Evolutionary conservation across 2,113 vertebrate species (phyloP).

Genomic region (Podarcis cretensis): DNA sequence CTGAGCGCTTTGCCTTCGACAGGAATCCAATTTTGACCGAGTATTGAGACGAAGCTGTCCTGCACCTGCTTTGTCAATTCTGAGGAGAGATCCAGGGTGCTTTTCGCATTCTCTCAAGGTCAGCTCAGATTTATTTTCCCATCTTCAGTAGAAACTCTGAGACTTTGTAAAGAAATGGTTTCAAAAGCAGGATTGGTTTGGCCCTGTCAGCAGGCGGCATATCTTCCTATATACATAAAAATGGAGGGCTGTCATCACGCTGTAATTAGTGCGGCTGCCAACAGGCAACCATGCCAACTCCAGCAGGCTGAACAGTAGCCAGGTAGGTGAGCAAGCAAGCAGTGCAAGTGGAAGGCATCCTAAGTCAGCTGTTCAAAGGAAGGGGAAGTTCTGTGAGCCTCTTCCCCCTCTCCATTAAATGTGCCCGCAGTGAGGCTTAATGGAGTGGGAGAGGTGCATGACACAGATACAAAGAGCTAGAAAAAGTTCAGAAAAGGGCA

Average conservation of each 20-base stretch:
- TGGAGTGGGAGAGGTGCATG: background rate
- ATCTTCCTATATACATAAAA: background rate
- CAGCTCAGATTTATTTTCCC: conserved; percentile 35
- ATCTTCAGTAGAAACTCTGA: background rate
- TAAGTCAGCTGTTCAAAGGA: too few relatives aligned
- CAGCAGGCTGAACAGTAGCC: too few relatives aligned
- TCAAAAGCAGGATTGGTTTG: background rate
- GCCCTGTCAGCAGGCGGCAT: background rate
- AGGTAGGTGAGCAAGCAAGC: too few relatives aligned
- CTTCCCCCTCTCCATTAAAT: too few relatives aligned
- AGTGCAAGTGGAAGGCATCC: too few relatives aligned
- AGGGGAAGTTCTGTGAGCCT: too few relatives aligned
- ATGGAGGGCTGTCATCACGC: too few relatives aligned
- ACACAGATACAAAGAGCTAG: too few relatives aligned
- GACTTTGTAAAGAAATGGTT: background rate
- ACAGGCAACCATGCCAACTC: too few relatives aligned
- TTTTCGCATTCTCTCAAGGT: conserved; percentile 25
- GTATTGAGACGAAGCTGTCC: conserved; percentile 6
- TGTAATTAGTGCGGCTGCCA: too few relatives aligned
- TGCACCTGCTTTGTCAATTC: conserved; percentile 33
- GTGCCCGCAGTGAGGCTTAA: too few relatives aligned
- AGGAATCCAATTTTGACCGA: background rate
- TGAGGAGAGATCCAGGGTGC: conserved; percentile 33
- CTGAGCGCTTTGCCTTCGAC: background rate
- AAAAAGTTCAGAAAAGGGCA: too few relatives aligned